Evolutionary conservation across 2,888 invertebrate species (phyloP), one percentile per base, ranked within the genome.

Genomic region (Muscina levida): DNA sequence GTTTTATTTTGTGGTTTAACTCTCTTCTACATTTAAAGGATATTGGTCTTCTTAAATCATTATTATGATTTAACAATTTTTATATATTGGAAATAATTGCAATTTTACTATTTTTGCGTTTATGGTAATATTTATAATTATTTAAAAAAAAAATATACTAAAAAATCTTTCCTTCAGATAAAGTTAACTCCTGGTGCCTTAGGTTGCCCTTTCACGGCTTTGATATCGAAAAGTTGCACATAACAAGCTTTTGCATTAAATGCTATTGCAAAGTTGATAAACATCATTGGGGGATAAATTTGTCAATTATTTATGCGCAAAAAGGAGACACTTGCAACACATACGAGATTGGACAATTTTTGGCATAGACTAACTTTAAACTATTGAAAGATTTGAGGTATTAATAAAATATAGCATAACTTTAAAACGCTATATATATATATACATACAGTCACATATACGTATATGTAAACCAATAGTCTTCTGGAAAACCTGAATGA

Each of bases 261-360:
- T 73, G 72, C 59, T 67, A 53, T 46, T 37, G 59, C 39, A 59
- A 59, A 37, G 37, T 19, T 77, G 81, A 81, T 77, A 77, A 74
- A 70, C 72, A 79, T 77, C 79, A 72, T 42, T 46, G 74, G 59
- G 59, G 79, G 65, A 77, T 82, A 71, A 83, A 82, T 79, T 82
- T 83, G 83, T 82, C 82, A 83, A 83, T 83, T 81, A 74, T 79
- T 76, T 67, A 72, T 51, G 73, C n/a, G n/a, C n/a, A n/a, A n/a
- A n/a, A 46, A 24, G 44, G 66, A 73, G 62, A 71, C 37, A 67
- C 22, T 13, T 39, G 68, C 39, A 70, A 62, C 39, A 70, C 57
- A 66, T n/a, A n/a, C n/a, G n/a, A n/a, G n/a, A n/a, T n/a, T n/a
- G n/a, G n/a, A n/a, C 17, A 66, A 3, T 31, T 46, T 46, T 15